Percentiles rank a stretch among this genome's conserved stretches.
These are phyloP conservation scores for Trogon surrucura DNA, from an alignment of 2,113 vertebrate species.

Conservation along the genomic window DNA sequence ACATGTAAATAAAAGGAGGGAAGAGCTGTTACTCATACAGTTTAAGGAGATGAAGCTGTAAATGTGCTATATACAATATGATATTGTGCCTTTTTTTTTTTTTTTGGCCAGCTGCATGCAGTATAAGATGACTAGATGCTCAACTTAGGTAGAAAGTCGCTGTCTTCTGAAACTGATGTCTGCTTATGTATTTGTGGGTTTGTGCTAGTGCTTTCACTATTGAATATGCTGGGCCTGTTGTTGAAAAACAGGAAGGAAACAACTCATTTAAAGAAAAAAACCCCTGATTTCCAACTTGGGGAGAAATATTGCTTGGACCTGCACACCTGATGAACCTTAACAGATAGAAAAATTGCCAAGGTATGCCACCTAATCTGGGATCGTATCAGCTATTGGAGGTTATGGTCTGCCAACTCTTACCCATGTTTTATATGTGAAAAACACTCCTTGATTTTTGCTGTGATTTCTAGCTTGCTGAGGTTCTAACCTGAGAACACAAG, in stretches of 20 bases:
- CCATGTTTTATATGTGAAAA: background rate
- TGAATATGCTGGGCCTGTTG: background rate
- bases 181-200: background rate
- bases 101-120: background rate
- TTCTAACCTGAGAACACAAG: background rate
- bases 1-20: background rate
- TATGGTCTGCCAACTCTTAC: background rate
- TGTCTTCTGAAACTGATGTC: background rate
- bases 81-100: background rate
- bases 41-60: background rate
- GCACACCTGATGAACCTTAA: background rate
- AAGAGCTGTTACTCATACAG: background rate
- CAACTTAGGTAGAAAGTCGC: background rate
- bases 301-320: background rate
- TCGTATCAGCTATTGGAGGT: background rate
- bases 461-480: background rate
- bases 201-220: background rate
- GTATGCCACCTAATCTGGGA: background rate
- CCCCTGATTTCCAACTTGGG: background rate
- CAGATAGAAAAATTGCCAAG: background rate
- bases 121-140: background rate
- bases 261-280: background rate
- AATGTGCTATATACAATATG: too few species aligned
- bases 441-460: background rate
- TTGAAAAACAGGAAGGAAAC: background rate